Evolutionary conservation across 2,888 invertebrate species (phyloP).

Genomic region (Seira sanloemensis): DNA sequence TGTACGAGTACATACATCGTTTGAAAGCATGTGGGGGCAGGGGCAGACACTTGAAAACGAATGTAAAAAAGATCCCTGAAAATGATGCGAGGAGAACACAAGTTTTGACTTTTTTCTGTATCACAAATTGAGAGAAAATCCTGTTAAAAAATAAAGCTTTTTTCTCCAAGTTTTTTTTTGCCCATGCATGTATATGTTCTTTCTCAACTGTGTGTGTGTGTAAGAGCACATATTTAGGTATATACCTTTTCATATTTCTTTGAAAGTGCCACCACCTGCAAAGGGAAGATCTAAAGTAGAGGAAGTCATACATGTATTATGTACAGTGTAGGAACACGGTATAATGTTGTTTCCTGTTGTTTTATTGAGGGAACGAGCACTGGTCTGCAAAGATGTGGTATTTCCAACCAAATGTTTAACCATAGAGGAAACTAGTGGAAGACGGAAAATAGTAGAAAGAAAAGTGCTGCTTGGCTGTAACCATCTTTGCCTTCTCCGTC

Average conservation of each 20-base stretch:
- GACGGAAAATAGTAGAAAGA: too few relatives aligned
- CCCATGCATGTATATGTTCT: too few relatives aligned
- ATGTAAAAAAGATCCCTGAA: slow-evolving; percentile 47
- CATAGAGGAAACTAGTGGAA: too few relatives aligned
- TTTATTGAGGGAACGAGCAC: background rate
- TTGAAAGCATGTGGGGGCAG: slow-evolving; percentile 17
- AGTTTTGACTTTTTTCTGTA: slow-evolving; percentile 38
- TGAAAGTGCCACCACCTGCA: slow-evolving; percentile 44
- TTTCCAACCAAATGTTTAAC: too few relatives aligned
- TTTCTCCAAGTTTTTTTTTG: too few relatives aligned
- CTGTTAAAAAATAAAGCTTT: background rate
- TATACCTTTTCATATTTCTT: too few relatives aligned
- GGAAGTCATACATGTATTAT: slow-evolving; percentile 26
- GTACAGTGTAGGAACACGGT: slow-evolving; percentile 13
- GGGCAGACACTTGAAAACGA: slow-evolving; percentile 42
- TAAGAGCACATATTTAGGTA: too few relatives aligned
- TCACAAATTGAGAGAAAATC: slow-evolving; percentile 28
- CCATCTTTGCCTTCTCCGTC: too few relatives aligned
- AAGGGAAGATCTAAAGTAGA: slow-evolving; percentile 34
- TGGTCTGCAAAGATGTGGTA: too few relatives aligned
- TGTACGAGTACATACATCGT: slow-evolving; percentile 17
- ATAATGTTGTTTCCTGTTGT: slow-evolving; percentile 10
- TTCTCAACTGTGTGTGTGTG: too few relatives aligned
- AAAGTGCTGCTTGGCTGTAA: too few relatives aligned
- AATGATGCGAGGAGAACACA: slow-evolving; percentile 45